Base-by-base conservation (phyloP, 2,888 invertebrate species). In the Rhingia rostrata region DNA sequence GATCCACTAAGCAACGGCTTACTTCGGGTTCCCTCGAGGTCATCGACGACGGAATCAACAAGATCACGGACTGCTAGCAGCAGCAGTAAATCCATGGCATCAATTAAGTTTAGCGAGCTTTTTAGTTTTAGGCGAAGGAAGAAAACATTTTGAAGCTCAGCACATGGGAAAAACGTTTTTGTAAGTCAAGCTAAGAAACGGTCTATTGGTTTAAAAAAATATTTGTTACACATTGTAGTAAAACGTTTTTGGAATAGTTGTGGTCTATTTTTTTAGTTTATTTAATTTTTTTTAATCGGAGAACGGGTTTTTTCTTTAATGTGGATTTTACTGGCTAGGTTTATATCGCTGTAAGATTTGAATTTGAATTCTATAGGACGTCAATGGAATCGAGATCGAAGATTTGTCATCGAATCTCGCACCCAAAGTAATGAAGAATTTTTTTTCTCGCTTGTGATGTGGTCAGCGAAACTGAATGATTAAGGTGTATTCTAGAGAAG, bases 71-170 rank as follows among this genome's bases (percentile, higher is more conserved):
- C 77, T 64, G 22, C 30, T 1, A 75, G 47, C 37, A 66, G n/a
- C 45, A 47, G 41, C 1, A 75, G 39, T 32, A 84, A 70, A 32
- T 80, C 74, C 0, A 10, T 60, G 0, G 43, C 69, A n/a, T 30
- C 61, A 6, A 82, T 89, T 33, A 88, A 88, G 60, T 89, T 90
- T 51, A 89, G 87, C 75, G 88, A 90, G n/a, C 81, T 90, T 12
- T 90, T 90, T 69, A 88, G 87, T 7, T 84, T 89, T 3, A 88
- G 86, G 32, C 86, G 88, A 14, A 80, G 80, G 6, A 89, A 88
- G 58, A 89, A 87, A 32, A 75, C 86, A 0, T 87, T 79, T 54
- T 86, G 73, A 32, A 86, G 86, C 32, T 89, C 90, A 41, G 88
- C 89, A 88, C 89, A 53, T 88, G 88, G 74, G 90, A 77, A 30